Base-by-base conservation (phyloP, 2,797 vertebrate genomes). In the Lophius americanus region DNA sequence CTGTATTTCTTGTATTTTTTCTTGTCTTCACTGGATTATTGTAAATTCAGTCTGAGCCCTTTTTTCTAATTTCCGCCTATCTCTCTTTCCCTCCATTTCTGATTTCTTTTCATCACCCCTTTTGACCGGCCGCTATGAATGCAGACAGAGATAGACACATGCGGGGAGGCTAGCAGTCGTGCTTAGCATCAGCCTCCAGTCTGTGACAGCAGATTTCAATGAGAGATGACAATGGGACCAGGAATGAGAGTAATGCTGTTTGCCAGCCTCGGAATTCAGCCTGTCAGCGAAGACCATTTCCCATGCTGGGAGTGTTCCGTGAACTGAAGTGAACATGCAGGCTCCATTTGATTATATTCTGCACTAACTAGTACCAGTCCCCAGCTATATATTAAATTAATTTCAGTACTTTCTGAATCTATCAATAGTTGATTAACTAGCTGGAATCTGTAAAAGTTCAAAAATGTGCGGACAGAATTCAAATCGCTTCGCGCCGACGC, bases 161-260 rank as follows among this genome's bases (percentile, higher is more conserved):
- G 91, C 87, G 82, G 85, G 85, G 85, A 89, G 85, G 79, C 83
- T 78, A 83, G 79, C 86, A 86, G 86, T 70, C 80, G 85, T 87
- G 89, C 87, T 93, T 92, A 88, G 88, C 89, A 89, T 90, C 81
- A 76, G 82, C 70, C 86, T 89, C 53, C 78, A 78, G 79, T 84
- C 76, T 38, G 78, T 93, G 92, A 93, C 93, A 94, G 90, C 82
- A 88, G 90, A 93, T 90, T 84, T 91, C 90, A 89, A 92, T 93
- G 91, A 92, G 88, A 90, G 87, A 85, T 91, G 92, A 94, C 93
- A 94, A 89, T 92, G 82, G 84, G 82, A 86, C 87, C 85, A 76
- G 85, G 89, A 92, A 90, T 92, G 91, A 93, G 90, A 92, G 92
- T 94, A 93, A 94, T 93, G 85, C 87, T 92, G 91, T 93, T 92